Evolutionary conservation across 37 sponge, comb jelly and placozoan species (phyloP), one percentile per base, ranked within the genome.

Genomic region (Spongilla lacustris): DNA sequence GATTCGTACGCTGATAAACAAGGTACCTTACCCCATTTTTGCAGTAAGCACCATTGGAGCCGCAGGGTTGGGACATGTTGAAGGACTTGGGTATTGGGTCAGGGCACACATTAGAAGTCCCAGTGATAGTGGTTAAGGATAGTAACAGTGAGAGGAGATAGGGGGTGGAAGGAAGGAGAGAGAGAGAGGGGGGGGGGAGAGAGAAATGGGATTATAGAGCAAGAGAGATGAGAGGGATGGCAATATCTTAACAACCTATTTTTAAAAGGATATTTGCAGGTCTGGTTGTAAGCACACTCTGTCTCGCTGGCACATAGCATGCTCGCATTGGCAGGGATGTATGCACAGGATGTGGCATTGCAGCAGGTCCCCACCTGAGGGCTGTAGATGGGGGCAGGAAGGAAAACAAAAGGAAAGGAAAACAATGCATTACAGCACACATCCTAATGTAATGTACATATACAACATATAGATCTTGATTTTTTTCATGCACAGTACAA

Each of bases 181-280:
- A 9, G 41, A 9, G 41, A 41, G 41, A 41, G 3, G 41, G 6
- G 41, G 3, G 41, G 6, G 41, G 41, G 41, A 41, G 41, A 41
- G 41, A 9, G 41, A 6, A 3, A 41, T 9, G 6, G 41, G 41
- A 6, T 6, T 9, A 41, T 6, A 41, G 41, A 6, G 41, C 3
- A 41, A 41, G 41, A 6, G 41, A 41, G 41, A 6, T 3, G 41
- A 6, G 41, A 6, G 41, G 41, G 41, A 41, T 9, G 41, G 41
- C 41, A 9, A 41, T 41, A 9, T 41, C 25, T 28, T 5, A 9
- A 49, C 22, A 58, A 2, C 30, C 68, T 10, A 71, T 34, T 48
- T 3, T 27, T 17, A 66, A 49, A 72, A 89, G 89, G 89, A 93
- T 89, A 93, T 89, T 38, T 80, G 81, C 92, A 92, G n/a, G 29